Base-by-base conservation (phyloP, 1,140 invertebrate genomes). In the Formica exsecta region DNA sequence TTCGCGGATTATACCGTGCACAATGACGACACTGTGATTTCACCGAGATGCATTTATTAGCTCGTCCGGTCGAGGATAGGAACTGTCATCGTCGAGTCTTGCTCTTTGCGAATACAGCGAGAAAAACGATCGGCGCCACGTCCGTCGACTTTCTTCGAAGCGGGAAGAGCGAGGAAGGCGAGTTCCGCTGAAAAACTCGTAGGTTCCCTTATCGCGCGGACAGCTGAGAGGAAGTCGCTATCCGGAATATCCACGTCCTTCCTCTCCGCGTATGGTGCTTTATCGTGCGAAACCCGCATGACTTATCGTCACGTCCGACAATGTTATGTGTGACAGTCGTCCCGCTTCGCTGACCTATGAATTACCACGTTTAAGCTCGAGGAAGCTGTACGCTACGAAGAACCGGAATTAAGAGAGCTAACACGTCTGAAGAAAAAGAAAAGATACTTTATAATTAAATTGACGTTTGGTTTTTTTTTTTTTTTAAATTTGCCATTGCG, bases 201-300 rank as follows among this genome's bases (percentile, higher is more conserved):
- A 86, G 86, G 87, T 91, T 91, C 81, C 71, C 86, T 90, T 92
- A 92, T 92, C 91, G 85, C 64, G 59, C 84, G 86, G 79, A 89
- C 87, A 90, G 88, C 89, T 92, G 89, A 70, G 75, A 92, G 91
- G 91, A 92, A 92, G 90, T 91, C 74, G 41, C 76, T 91, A 92
- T 93, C 92, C 83, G 87, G 86, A 89, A 75, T 76, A 86, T 83
- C 62, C 59, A 74, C 51, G 85, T 85, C 85, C 87, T 87, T 86
- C 87, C 85, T 80, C 48, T 65, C 41, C 48, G 0, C 57, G 62
- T 54, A 16, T 29, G 66, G 51, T 5, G 9, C 25, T 25, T 90
- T 90, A 90, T 90, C 88, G 89, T 57, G 32, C 41, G 11, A 38
- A 54, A 44, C 32, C 48, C 25, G 54, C 65, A 59, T 51, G 76